These are phyloP conservation scores for Zaprionus taronus DNA, from an alignment of 1,140 invertebrate species.

Conservation along the genomic window DNA sequence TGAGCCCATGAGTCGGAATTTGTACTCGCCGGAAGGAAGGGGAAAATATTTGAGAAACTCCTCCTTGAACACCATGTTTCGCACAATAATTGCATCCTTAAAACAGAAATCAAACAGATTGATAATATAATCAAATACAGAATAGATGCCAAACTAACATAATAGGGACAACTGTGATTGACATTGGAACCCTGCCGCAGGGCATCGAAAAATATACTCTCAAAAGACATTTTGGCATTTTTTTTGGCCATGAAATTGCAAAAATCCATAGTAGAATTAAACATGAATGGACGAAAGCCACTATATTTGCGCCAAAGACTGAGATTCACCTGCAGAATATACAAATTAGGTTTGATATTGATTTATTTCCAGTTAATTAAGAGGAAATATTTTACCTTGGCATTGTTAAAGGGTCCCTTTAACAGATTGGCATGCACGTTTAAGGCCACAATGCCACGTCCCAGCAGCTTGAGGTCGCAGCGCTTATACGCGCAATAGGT, in stretches of 20 bases:
- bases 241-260: slow-evolving; percentile 24
- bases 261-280: slow-evolving; percentile 37
- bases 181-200: slow-evolving; percentile 34
- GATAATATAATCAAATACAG: background rate
- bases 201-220: slow-evolving; percentile 11
- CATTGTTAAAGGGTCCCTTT: slow-evolving; percentile 23
- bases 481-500: background rate
- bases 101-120: background rate
- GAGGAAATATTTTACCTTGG: background rate
- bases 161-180: slow-evolving; percentile 47
- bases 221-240: background rate
- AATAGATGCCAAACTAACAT: slow-evolving; percentile 14
- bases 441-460: background rate
- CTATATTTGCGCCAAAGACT: slow-evolving; percentile 29
- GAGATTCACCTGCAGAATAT: slow-evolving; percentile 27
- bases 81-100: slow-evolving; percentile 41
- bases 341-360: background rate
- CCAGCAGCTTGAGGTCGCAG: background rate
- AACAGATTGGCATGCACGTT: slow-evolving; percentile 2
- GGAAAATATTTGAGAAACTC: slow-evolving; percentile 11
- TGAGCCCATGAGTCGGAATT: slow-evolving; percentile 16
- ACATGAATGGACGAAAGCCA: slow-evolving; percentile 46
- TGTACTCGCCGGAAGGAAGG: slow-evolving; percentile 32
- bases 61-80: slow-evolving; percentile 14
- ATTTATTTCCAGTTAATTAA: background rate